Base-by-base conservation (phyloP, 2,113 vertebrate genomes). In the Calyptomena viridis region DNA sequence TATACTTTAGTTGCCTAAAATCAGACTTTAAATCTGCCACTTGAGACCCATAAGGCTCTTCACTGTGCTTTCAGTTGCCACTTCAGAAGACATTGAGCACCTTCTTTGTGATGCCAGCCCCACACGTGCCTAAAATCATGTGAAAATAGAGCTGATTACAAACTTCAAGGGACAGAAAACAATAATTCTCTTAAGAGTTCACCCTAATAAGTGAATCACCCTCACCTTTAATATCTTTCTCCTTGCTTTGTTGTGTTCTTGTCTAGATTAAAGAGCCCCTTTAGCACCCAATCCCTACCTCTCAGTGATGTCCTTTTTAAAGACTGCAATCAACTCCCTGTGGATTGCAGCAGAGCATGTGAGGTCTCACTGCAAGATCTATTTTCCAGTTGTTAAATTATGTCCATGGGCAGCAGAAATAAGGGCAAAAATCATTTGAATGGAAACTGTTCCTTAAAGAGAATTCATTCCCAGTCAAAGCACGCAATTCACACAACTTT, bases 401-500 rank as follows among this genome's bases (percentile, higher is more conserved):
- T 73, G 82, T 53, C 56, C 56, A 20, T 14, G 40, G 37, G 16
- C 46, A 42, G 55, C 23, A 59, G 53, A 60, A 84, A 69, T 2
- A 56, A 52, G 27, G 28, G 35, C 19, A 75, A 87, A 94, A 89
- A 68, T 22, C 44, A 49, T 24, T 73, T 30, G 31, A 73, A 39
- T 76, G 55, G 46, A 55, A 89, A 69, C 5, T 46, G 39, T 23
- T 42, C 52, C 56, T 53, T 39, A 11, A 47, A 44, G 39, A 80
- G 17, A 72, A 84, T 72, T 33, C n/a, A 25, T 72, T 40, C 47
- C 22, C 76, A 55, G 39, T 20, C 44, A 52, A 27, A 15, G 31
- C 33, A 52, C 0, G 0, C 11, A 49, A 56, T 73, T 58, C 58
- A 37, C 17, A 35, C 31, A 17, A 62, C 37, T n/a, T 5, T 0